A percentile compares a stretch with the other conserved stretches of the same genome.
phyloP scores from a whole-genome alignment of 2,797 vertebrate species.

The Psittacula derbiana region DNA sequence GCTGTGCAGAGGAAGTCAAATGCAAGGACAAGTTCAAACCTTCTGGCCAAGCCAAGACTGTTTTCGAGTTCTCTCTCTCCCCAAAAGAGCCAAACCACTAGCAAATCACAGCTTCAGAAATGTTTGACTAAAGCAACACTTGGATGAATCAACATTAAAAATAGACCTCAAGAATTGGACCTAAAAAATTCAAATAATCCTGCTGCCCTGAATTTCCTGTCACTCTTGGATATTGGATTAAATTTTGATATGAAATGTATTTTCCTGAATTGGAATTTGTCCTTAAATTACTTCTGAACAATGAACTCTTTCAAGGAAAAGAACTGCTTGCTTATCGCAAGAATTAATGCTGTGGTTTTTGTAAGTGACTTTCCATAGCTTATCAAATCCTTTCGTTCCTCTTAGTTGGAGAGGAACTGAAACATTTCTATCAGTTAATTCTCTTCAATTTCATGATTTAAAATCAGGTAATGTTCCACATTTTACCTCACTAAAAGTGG shows the following conservation, averaged over 20 bases:
- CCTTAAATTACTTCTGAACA: conserved; percentile 70
- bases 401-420: conserved; percentile 30
- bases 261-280: conserved; percentile 74
- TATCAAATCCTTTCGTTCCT: conserved; percentile 72
- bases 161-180: not conserved
- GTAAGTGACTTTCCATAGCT: conserved; percentile 55
- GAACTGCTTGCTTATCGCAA: conserved; percentile 57
- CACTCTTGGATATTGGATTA: conserved; percentile 30
- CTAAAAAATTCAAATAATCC: not conserved
- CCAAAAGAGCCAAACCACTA: conserved; percentile 14
- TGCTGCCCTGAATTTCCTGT: conserved; percentile 25
- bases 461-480: conserved; percentile 33
- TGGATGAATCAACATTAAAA: conserved; percentile 45
- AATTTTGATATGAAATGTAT: conserved; percentile 64
- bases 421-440: conserved; percentile 57
- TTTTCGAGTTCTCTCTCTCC: not conserved
- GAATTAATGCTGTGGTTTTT: conserved; percentile 60
- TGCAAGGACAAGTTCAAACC: not conserved
- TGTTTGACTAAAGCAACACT: conserved; percentile 7
- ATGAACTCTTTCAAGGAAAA: conserved; percentile 69
- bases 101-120: conserved; percentile 29
- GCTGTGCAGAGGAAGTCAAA: not conserved
- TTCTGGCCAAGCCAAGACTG: not conserved
- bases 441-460: conserved; percentile 48
- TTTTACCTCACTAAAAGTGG: conserved; percentile 55